Evolutionary conservation across 2,797 vertebrate species (phyloP).

Genomic region (Notolepis coatsorum): DNA sequence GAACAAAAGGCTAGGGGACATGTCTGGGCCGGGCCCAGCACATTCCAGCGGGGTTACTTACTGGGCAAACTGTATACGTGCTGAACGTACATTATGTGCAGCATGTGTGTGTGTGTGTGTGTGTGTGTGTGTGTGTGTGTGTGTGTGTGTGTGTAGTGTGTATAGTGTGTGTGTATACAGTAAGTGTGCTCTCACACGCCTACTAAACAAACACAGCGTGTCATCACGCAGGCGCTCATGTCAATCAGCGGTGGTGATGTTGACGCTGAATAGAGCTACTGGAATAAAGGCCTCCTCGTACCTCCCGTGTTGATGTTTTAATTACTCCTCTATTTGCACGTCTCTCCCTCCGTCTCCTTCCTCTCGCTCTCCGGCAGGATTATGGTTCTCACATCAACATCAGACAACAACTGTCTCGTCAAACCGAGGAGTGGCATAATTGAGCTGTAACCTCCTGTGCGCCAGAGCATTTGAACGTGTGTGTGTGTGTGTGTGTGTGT

Average conservation of each 20-base stretch:
- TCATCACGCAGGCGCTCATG: conserved; percentile 3
- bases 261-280: not conserved
- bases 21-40: conserved; percentile 22
- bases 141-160: not conserved
- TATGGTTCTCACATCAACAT: conserved; percentile 42
- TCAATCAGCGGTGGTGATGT: conserved; percentile 39
- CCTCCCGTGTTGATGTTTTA: conserved; percentile 53
- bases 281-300: conserved; percentile 4
- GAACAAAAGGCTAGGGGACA: conserved; percentile 49
- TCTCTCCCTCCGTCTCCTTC: conserved; percentile 18
- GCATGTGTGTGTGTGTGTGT: not conserved
- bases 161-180: not conserved
- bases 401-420: conserved; percentile 58
- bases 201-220: conserved; percentile 55
- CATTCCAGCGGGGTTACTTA: no score
- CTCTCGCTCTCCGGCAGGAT: conserved; percentile 23
- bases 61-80: conserved; percentile 17
- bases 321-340: conserved; percentile 58
- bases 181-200: conserved; percentile 31
- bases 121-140: not conserved
- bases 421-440: conserved; percentile 54
- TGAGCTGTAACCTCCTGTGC: conserved; percentile 33
- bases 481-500: conserved; percentile 19
- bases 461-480: not conserved
- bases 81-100: not conserved